These are phyloP conservation scores for Cephus spinipes DNA, from an alignment of 2,888 invertebrate genomes.

Conservation along the genomic window DNA sequence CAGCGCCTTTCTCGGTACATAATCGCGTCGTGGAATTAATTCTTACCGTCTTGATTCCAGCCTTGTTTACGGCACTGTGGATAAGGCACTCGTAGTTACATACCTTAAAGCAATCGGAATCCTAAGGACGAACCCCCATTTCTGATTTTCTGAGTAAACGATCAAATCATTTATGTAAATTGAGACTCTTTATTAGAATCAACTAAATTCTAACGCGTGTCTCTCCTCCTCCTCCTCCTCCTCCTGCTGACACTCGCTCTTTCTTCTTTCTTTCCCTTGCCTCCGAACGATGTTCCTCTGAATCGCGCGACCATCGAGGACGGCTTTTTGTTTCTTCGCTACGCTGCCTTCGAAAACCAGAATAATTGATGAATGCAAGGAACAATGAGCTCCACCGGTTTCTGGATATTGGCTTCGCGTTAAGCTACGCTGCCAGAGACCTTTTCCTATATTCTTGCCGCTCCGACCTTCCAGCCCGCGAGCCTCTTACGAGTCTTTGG, in stretches of 20 bases:
- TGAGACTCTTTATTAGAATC: too few relatives aligned
- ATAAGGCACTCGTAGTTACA: too few relatives aligned
- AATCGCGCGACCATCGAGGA: background rate
- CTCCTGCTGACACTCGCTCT: too few relatives aligned
- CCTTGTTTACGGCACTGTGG: background rate
- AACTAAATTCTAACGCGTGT: too few relatives aligned
- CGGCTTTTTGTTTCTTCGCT: background rate
- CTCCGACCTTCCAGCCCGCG: too few relatives aligned
- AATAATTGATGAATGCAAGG: conserved; percentile 32
- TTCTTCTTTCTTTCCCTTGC: background rate
- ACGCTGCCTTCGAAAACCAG: conserved; percentile 14
- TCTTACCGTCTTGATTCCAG: conserved; percentile 33
- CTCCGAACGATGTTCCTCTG: background rate
- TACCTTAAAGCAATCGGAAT: too few relatives aligned
- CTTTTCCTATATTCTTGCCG: background rate
- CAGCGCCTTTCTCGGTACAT: background rate
- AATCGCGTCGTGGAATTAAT: conserved; percentile 27
- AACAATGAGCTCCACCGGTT: conserved; percentile 23
- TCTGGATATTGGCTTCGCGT: conserved; percentile 22
- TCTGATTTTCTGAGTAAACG: too few relatives aligned
- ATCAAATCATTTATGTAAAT: too few relatives aligned
- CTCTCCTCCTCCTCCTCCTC: too few relatives aligned
- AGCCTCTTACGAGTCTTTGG: too few relatives aligned
- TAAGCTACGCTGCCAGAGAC: background rate
- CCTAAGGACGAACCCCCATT: too few relatives aligned